These are phyloP conservation scores for Clarias fuscus DNA, from an alignment of 2,797 vertebrate species.

Conservation along the genomic window DNA sequence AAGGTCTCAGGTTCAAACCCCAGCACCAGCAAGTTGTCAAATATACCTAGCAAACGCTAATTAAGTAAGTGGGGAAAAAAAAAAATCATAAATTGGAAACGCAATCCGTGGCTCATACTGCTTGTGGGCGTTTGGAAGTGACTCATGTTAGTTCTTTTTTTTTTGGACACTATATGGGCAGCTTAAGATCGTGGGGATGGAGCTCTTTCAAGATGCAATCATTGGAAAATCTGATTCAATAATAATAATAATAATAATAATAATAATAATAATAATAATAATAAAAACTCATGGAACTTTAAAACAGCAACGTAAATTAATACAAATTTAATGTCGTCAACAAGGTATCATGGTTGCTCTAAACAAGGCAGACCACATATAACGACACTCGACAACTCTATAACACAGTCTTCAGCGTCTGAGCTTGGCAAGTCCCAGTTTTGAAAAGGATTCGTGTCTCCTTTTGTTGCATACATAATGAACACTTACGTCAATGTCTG, in stretches of 20 bases:
- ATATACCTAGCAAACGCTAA: no score
- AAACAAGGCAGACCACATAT: neutral
- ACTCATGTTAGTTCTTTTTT: neutral
- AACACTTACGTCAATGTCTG: neutral
- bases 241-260: neutral
- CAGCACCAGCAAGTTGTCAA: no score
- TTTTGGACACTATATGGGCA: neutral
- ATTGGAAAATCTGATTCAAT: neutral
- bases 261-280: neutral
- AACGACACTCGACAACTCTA: no score
- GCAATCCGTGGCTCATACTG: neutral
- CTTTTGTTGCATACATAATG: neutral
- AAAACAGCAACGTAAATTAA: neutral
- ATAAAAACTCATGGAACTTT: neutral
- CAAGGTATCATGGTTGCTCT: neutral
- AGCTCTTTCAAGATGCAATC: neutral
- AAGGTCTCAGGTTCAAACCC: no score
- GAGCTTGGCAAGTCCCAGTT: neutral
- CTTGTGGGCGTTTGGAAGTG: neutral
- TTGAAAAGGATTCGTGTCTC: neutral
- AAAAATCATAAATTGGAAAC: no score
- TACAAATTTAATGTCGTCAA: neutral
- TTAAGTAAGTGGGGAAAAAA: no score
- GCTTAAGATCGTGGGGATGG: neutral
- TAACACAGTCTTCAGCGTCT: neutral